Conservation (phyloP, 1,140 invertebrate species). For the Trachymyrmex septentrionalis region DNA sequence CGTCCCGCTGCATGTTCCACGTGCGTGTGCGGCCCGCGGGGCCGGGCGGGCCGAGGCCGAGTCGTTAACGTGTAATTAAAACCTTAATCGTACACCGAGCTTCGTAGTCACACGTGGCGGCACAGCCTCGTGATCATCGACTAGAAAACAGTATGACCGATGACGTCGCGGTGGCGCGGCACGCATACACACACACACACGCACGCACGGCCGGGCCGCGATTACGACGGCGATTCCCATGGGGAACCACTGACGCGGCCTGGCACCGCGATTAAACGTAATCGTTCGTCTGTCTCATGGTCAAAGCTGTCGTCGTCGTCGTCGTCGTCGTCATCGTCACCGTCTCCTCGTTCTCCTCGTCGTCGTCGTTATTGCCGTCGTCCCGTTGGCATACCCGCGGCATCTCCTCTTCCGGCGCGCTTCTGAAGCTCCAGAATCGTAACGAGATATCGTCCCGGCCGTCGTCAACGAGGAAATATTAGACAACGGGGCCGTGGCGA, state of each 20-base stretch:
- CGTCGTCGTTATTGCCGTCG: neutral
- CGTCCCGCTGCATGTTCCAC: neutral
- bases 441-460: slow-evolving; percentile 24
- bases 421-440: neutral
- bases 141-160: slow-evolving; percentile 59
- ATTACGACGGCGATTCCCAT: slow-evolving; percentile 45
- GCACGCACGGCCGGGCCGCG: neutral
- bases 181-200: too few relatives aligned
- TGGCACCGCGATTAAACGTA: slow-evolving; percentile 24
- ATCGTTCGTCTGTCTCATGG: slow-evolving; percentile 33
- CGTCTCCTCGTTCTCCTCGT: too few relatives aligned
- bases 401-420: neutral
- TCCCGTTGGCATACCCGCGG: neutral
- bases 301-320: slow-evolving; percentile 14
- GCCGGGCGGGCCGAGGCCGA: neutral
- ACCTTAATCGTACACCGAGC: slow-evolving; percentile 26
- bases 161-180: slow-evolving; percentile 51
- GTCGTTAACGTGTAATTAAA: slow-evolving; percentile 33
- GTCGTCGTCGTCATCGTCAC: neutral
- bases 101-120: slow-evolving; percentile 25
- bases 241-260: slow-evolving; percentile 39
- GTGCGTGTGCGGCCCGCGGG: neutral
- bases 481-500: neutral
- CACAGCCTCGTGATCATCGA: slow-evolving; percentile 59
- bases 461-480: slow-evolving; percentile 8